Base-by-base conservation (phyloP, 2,113 vertebrate genomes). In the Garra rufa region DNA sequence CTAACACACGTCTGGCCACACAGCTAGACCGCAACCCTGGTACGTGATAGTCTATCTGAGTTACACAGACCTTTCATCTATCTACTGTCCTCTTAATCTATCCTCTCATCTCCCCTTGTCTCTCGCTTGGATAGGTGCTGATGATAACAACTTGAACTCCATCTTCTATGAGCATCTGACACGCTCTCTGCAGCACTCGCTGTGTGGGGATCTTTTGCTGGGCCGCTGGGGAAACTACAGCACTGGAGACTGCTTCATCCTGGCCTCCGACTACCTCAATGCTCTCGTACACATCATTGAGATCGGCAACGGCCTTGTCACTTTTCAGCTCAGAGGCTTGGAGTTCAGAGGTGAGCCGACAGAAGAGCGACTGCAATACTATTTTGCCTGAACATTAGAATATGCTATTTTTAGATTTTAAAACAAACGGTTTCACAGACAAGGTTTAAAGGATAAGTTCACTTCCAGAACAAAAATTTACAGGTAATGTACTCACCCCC, bases 111-210 rank as follows among this genome's bases (percentile, higher is more conserved):
- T 83, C 24, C 9, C 8, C 84, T 34, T 80, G 0, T 46, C 10
- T 73, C 15, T 19, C 11, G n/a, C 6, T 61, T 34, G 8, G 10
- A 0, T 70, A 97, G 96, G 96, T 34, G 96, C 96, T 0, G 97
- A 97, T 0, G 97, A 97, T 92, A 97, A 97, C 92, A 97, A 97
- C 84, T 92, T 97, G 85, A 97, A 97, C 91, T 97, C 97, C 0
- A 97, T 97, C 86, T 97, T 97, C 92, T 97, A 97, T 0, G 97
- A 97, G 91, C 97, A 97, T 91, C 86, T 97, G 90, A 97, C 96
- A 0, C 96, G 96, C 86, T 97, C 97, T 0, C 93, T 97, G 89
- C 96, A 97, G 93, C 96, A 97, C 92, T 96, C 96, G 9, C 93
- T 97, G 82, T 97, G 97, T 55, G 97, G 96, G 59, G 97, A 97